These are phyloP conservation scores for Ecliptopera silaceata DNA, from an alignment of 2,888 invertebrate genomes.

Conservation along the genomic window DNA sequence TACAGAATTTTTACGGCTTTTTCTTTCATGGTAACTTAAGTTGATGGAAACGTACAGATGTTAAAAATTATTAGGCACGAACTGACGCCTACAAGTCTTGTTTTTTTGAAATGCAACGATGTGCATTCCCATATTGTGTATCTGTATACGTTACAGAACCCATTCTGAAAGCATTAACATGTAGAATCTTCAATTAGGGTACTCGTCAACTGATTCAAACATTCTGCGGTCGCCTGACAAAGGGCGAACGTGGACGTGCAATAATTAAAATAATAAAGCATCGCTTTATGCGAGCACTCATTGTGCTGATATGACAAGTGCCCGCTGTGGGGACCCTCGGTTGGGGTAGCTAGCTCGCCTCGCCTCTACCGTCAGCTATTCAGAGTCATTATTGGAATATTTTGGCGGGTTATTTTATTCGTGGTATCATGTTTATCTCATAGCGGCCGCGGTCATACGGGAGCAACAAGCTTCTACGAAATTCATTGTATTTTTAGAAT, in stretches of 20 bases:
- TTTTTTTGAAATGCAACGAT: not conserved
- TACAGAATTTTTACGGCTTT: constrained; percentile 3
- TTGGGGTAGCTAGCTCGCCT: constrained; percentile 42
- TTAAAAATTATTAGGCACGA: no score
- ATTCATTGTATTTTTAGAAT: not conserved
- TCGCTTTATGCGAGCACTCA: constrained; percentile 55
- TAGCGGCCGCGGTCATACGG: not conserved
- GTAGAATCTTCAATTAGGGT: constrained; percentile 67
- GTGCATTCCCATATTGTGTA: not conserved
- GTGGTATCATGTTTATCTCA: constrained; percentile 1
- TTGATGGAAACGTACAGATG: not conserved
- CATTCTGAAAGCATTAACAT: constrained; percentile 33
- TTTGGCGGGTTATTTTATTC: constrained; percentile 22
- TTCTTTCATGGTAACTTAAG: not conserved
- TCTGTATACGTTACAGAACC: not conserved
- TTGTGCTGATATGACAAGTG: constrained; percentile 81
- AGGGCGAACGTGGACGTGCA: constrained; percentile 72
- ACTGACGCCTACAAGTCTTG: no score
- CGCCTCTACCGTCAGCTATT: constrained; percentile 18
- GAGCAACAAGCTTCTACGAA: not conserved
- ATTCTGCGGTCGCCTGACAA: constrained; percentile 63
- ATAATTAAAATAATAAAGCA: constrained; percentile 83
- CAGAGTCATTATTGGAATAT: constrained; percentile 23
- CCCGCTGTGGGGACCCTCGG: constrained; percentile 73
- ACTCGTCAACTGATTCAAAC: constrained; percentile 63